Base-by-base conservation (phyloP, 2,888 invertebrate species). In the Drosophila nigritarsus region DNA sequence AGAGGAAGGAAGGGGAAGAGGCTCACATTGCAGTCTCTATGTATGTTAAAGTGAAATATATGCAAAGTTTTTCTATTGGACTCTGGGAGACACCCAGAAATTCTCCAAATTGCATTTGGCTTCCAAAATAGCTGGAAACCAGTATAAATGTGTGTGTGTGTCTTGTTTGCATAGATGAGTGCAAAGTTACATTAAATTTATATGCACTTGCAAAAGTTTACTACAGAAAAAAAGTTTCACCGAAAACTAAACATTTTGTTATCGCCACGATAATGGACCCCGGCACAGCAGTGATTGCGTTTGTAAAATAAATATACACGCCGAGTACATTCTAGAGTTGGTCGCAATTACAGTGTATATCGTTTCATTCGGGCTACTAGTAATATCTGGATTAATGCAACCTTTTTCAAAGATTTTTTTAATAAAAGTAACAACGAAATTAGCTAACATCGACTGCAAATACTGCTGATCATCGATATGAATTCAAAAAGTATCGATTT, bases 161-260 rank as follows among this genome's bases (percentile, higher is more conserved):
- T 53, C 63, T 42, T 84, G 85, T 85, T 86, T 87, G 83, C 83
- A 78, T 83, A 85, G 82, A 85, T 80, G 82, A 86, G 85, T 86
- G 85, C 85, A 86, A 86, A 86, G 85, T 86, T 87, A 85, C 85
- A 85, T 82, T 85, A 78, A 86, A 85, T 87, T 86, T 86, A 87
- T 83, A 80, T 86, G 85, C 85, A 86, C 87, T 86, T 87, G 78
- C 80, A 80, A 82, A 85, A 86, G 85, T 85, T 85, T 87, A 76
- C 80, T 78, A 68, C 75, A 51, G 76, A 84, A 82, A 84, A 82
- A 80, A 83, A 78, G 67, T 81, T 87, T 75, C 77, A 80, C 81
- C 84, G 87, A 83, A 85, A 86, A 85, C 85, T 87, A 86, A 86
- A 86, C 83, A 86, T 86, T 86, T 87, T 87, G 85, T 86, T 86